Conservation (phyloP, 2,797 vertebrate species). For the Pseudotriccus pelzelni region DNA sequence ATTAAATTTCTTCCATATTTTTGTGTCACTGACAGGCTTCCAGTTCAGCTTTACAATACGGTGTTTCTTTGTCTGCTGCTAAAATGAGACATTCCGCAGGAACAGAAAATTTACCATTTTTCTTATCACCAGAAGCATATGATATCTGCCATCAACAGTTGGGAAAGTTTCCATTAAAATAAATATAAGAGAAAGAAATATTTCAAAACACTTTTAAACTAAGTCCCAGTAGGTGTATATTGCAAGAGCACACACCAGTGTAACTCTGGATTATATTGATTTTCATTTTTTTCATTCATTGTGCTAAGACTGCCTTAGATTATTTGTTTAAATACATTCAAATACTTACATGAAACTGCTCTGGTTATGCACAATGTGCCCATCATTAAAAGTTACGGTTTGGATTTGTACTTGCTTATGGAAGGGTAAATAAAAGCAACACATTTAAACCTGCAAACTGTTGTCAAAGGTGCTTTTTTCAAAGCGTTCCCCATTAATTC, state of each 20-base stretch:
- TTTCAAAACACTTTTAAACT: conserved; percentile 7
- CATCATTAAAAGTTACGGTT: neutral
- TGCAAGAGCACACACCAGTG: neutral
- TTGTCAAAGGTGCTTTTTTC: neutral
- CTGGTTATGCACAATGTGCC: neutral
- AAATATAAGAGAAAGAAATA: conserved; percentile 18
- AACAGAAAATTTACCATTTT: neutral
- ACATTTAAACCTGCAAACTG: neutral
- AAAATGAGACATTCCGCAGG: neutral
- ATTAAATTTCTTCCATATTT: conserved; percentile 27
- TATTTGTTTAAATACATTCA: neutral
- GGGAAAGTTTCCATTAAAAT: conserved; percentile 30
- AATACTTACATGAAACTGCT: neutral
- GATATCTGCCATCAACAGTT: neutral
- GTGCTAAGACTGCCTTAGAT: neutral
- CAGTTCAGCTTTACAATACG: neutral
- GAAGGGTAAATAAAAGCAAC: neutral
- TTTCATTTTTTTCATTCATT: neutral
- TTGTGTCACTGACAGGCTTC: neutral
- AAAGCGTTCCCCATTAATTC: neutral
- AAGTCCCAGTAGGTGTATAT: neutral
- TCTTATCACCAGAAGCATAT: neutral
- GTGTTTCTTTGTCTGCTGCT: neutral
- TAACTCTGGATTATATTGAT: neutral
- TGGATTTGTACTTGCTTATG: neutral